These are phyloP conservation scores for Porites lutea DNA, from an alignment of 64 coral and sea anemone genomes.

Conservation along the genomic window DNA sequence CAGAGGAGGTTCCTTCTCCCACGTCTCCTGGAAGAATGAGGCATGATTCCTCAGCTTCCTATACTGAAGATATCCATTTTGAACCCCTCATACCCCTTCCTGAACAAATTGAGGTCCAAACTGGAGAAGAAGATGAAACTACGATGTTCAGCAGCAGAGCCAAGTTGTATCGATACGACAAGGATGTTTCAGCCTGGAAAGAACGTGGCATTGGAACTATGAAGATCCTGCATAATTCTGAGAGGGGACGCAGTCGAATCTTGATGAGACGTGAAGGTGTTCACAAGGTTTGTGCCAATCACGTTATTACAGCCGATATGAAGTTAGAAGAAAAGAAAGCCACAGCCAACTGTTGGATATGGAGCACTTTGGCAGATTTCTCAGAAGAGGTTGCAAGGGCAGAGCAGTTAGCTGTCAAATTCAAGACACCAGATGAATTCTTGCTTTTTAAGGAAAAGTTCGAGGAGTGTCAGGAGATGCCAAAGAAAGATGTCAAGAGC, in stretches of 20 bases:
- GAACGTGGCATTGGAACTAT: constrained; percentile 90
- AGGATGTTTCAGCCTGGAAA: constrained; percentile 82
- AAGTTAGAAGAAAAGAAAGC: constrained; percentile 73
- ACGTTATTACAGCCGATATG: constrained; percentile 85
- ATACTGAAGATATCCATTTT: constrained; percentile 93
- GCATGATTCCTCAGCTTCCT: constrained; percentile 65
- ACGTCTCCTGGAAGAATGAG: constrained; percentile 30
- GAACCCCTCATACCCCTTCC: constrained; percentile 93
- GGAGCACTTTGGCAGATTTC: constrained; percentile 82
- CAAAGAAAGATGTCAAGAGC: not conserved
- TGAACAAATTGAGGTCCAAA: constrained; percentile 74
- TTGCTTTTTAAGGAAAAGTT: constrained; percentile 69
- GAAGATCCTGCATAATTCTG: constrained; percentile 77
- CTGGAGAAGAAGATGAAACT: constrained; percentile 93
- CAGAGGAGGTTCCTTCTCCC: constrained; percentile 2
- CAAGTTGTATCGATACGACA: constrained; percentile 94
- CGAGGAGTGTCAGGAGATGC: constrained; percentile 38
- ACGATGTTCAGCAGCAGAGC: constrained; percentile 84
- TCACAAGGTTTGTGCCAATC: constrained; percentile 98
- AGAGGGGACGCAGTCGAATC: constrained; percentile 68
- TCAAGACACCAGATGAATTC: constrained; percentile 76
- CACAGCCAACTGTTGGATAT: constrained; percentile 77
- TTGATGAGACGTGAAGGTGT: constrained; percentile 95
- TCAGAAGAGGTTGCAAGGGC: constrained; percentile 83
- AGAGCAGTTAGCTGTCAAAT: constrained; percentile 96